These are phyloP conservation scores for Trissolcus japonicus DNA, from an alignment of 2,888 invertebrate species.

Conservation along the genomic window DNA sequence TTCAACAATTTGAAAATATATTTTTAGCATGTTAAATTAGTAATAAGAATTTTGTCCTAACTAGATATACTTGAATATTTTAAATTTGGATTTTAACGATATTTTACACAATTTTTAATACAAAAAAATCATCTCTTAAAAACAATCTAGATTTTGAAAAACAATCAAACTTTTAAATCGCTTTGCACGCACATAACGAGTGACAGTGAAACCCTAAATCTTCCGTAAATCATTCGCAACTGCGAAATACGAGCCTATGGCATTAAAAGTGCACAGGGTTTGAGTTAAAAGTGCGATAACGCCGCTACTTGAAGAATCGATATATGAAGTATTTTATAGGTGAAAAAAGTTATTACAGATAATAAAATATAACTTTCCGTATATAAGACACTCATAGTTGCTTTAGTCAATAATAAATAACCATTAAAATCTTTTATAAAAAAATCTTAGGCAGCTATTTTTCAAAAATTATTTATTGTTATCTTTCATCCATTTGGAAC, in stretches of 20 bases:
- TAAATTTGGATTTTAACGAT: too few species aligned
- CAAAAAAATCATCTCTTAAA: neutral
- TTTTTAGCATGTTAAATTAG: neutral
- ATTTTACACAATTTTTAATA: too few species aligned
- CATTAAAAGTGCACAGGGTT: constrained; percentile 34
- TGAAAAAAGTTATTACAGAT: constrained; percentile 10
- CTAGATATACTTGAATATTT: neutral
- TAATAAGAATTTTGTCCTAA: neutral
- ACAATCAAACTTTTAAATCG: constrained; percentile 48
- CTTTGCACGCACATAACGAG: constrained; percentile 41
- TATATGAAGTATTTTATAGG: constrained; percentile 18
- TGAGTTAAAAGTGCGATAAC: constrained; percentile 37
- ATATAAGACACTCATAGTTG: neutral
- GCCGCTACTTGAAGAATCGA: constrained; percentile 32
- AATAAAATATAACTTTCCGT: constrained; percentile 6
- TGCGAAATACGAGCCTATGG: constrained; percentile 36
- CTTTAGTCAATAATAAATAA: neutral
- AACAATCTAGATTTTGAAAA: constrained; percentile 44
- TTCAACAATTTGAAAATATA: neutral
- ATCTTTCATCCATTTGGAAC: neutral
- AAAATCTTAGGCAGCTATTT: neutral
- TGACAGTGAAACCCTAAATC: constrained; percentile 51
- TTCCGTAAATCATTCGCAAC: constrained; percentile 48
- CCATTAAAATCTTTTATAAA: neutral
- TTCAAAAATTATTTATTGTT: too few species aligned